phyloP scores from a whole-genome alignment of 2,888 invertebrate genomes.

The Dolichopus griseipennis region DNA sequence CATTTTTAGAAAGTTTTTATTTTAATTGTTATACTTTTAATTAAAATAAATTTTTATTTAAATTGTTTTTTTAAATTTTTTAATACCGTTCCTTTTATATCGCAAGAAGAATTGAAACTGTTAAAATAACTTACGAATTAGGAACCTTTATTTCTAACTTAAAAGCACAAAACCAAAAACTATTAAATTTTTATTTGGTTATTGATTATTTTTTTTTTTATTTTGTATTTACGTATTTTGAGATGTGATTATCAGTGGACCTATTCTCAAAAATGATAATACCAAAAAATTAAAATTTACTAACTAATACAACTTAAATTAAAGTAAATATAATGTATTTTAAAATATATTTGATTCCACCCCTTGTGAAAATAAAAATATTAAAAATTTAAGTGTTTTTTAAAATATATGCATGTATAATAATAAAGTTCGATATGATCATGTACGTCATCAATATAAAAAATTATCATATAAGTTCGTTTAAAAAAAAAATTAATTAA shows the following conservation, averaged over 20 bases:
- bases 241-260: neutral
- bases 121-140: neutral
- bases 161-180: neutral
- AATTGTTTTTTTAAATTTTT: neutral
- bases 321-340: too few species aligned
- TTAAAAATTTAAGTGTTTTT: too few species aligned
- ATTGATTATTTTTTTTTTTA: neutral
- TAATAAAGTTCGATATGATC: too few species aligned
- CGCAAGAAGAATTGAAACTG: neutral
- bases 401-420: too few species aligned
- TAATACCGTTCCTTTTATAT: neutral
- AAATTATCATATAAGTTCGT: too few species aligned
- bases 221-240: neutral
- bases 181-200: neutral
- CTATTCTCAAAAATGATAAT: neutral
- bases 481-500: too few species aligned
- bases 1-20: conserved; percentile 15
- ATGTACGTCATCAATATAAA: too few species aligned
- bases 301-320: too few species aligned
- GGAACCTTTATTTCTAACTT: neutral
- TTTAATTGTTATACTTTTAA: neutral
- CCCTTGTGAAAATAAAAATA: too few species aligned
- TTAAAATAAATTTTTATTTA: conserved; percentile 16
- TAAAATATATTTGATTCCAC: too few species aligned
- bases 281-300: too few species aligned